Evolutionary conservation across 2,888 invertebrate species (phyloP).

Genomic region (Chrysomela aeneicollis): DNA sequence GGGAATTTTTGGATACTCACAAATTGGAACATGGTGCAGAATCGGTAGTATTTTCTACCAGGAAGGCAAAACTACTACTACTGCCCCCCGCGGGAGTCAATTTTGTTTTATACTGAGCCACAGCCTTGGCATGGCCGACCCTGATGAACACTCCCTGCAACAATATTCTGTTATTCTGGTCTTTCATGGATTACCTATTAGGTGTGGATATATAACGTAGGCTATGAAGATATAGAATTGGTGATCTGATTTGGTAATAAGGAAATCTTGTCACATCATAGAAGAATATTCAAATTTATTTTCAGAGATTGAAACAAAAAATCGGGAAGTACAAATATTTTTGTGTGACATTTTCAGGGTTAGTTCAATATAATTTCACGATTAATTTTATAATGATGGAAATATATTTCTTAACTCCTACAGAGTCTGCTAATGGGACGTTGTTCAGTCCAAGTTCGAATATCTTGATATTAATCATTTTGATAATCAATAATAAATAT

Average conservation of each 20-base stretch:
- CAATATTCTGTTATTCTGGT: constrained; percentile 24
- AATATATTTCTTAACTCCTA: too few relatives aligned
- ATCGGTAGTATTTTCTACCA: constrained; percentile 51
- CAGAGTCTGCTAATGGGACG: too few relatives aligned
- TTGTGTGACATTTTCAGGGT: neutral
- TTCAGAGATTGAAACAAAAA: neutral
- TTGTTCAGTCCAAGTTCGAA: too few relatives aligned
- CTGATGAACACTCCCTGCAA: constrained; percentile 56
- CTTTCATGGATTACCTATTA: constrained; percentile 14
- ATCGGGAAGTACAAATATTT: neutral
- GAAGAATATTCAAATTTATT: neutral
- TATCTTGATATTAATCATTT: too few relatives aligned
- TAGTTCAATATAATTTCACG: too few relatives aligned
- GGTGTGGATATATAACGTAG: neutral
- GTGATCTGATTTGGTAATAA: neutral
- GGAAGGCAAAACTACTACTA: constrained; percentile 58
- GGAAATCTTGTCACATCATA: neutral
- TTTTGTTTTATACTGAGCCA: constrained; percentile 56
- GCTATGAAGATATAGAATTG: neutral
- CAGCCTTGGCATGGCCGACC: constrained; percentile 60
- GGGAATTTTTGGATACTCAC: constrained; percentile 52
- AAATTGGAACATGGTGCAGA: constrained; percentile 53
- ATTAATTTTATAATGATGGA: too few relatives aligned
- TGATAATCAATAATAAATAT: too few relatives aligned
- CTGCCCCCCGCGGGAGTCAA: constrained; percentile 56